Conservation (phyloP, 2,888 invertebrate genomes). For the Deladenus siricidicola region DNA sequence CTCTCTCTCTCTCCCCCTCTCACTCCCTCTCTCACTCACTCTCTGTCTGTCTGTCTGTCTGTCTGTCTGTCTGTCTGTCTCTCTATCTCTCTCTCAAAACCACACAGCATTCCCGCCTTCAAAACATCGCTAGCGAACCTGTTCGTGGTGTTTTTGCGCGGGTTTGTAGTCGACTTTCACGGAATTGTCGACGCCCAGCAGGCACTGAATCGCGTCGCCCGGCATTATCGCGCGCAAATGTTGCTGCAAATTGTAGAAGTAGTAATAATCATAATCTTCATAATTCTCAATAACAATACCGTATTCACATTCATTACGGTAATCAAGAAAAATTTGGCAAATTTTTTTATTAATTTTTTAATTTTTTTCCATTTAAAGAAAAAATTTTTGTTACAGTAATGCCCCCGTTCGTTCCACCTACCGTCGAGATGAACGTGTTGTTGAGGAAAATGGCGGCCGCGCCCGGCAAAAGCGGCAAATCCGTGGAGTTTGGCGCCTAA, state of each 20-base stretch:
- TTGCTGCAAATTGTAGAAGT: slow-evolving; percentile 32
- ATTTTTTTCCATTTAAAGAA: too few relatives aligned
- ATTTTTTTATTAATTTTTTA: too few relatives aligned
- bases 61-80: too few relatives aligned
- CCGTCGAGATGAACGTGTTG: slow-evolving; percentile 56
- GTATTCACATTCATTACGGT: neutral
- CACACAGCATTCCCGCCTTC: neutral
- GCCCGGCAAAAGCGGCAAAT: slow-evolving; percentile 55
- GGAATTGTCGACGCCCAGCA: slow-evolving; percentile 56
- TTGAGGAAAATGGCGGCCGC: slow-evolving; percentile 56
- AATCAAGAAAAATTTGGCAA: neutral
- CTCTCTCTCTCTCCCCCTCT: too few relatives aligned
- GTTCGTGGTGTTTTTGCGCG: slow-evolving; percentile 32
- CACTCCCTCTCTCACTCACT: too few relatives aligned
- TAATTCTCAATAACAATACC: neutral
- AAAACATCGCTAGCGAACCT: slow-evolving; percentile 6
- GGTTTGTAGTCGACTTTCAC: slow-evolving; percentile 55
- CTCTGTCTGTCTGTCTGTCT: too few relatives aligned
- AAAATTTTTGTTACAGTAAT: too few relatives aligned
- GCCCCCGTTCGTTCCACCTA: too few relatives aligned
- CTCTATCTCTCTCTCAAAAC: too few relatives aligned
- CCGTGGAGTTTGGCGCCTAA: slow-evolving; percentile 54
- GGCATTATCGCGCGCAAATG: slow-evolving; percentile 53
- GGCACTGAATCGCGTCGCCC: slow-evolving; percentile 55
- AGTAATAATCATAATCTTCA: neutral